Evolutionary conservation across 53 echinoderm and acorn worm species (phyloP), one percentile per base, ranked within the genome.

Genomic region (Luidia sarsii): DNA sequence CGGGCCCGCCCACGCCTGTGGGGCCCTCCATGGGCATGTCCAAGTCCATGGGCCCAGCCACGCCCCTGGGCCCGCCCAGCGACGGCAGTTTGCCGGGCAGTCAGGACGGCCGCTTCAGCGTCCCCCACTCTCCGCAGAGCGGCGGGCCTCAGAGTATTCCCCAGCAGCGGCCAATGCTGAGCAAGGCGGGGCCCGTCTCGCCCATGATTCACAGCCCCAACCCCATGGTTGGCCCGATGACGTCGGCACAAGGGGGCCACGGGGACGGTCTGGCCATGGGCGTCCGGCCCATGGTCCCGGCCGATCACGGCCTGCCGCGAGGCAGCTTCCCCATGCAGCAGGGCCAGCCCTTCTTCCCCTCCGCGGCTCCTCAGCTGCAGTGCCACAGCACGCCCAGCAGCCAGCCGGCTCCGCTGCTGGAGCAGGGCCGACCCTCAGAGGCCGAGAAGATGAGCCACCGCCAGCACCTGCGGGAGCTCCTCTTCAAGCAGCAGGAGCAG

Each of bases 401-500:
- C 37, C 82, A 43, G 28, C 51, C 48, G 7, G 54, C 54, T 18
- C 53, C 22, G 54, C 34, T 72, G 56, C 46, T 46, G 4, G 77
- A 77, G 15, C 77, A 77, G 45, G 48, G 28, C 57, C 23, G 77
- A 48, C 54, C 84, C 18, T 48, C 80, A 32, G 94, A 94, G 20
- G 56, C 79, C 21, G 89, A 67, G 68, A 94, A 82, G 79, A 80
- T 85, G 56, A 64, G 67, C 50, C 94, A 94, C 21, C 74, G 86
- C 63, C 94, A 94, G 64, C 89, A 95, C 20, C 85, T 95, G 22
- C 72, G 89, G 41, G 88, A 95, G 24, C 57, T 89, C 27, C 84
- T 95, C 24, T 79, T 85, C 45, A 75, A 83, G 48, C 89, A 89
- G 67, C 89, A 89, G 57, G 86, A 86, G 33, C 88, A 86, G 48